These are phyloP conservation scores for Remorina albescens DNA, from an alignment of 2,797 vertebrate species.

Conservation along the genomic window DNA sequence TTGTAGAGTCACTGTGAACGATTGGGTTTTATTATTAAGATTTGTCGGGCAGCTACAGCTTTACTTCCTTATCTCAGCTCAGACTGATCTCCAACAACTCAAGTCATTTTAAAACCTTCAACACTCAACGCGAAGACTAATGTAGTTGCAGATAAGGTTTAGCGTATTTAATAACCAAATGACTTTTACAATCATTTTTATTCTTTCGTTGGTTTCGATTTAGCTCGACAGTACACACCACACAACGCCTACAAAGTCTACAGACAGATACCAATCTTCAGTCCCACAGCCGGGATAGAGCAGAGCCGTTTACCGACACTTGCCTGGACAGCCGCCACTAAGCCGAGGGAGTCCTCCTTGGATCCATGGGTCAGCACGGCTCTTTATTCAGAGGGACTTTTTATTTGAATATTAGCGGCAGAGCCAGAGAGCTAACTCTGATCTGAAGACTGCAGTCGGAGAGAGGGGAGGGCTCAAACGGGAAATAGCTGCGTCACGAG, in stretches of 20 bases:
- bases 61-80: background rate
- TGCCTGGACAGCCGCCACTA: constrained; percentile 46
- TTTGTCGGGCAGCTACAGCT: background rate
- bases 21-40: background rate
- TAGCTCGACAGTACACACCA: background rate
- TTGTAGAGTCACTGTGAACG: too few species aligned
- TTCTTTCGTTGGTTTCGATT: constrained; percentile 69
- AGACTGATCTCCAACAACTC: background rate
- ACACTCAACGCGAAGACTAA: background rate
- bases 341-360: background rate
- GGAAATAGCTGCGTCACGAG: constrained; percentile 68
- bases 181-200: background rate
- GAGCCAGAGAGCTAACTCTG: too few species aligned
- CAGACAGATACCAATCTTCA: constrained; percentile 52
- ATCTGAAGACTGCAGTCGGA: too few species aligned
- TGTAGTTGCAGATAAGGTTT: background rate
- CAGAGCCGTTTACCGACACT: too few species aligned
- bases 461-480: constrained; percentile 58
- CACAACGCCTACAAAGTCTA: constrained; percentile 49
- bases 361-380: background rate
- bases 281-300: constrained; percentile 40
- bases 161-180: background rate
- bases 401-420: background rate
- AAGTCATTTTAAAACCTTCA: background rate
- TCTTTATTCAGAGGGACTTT: background rate